phyloP scores from a whole-genome alignment of 2,888 invertebrate genomes.

The Leptopilina myrica region DNA sequence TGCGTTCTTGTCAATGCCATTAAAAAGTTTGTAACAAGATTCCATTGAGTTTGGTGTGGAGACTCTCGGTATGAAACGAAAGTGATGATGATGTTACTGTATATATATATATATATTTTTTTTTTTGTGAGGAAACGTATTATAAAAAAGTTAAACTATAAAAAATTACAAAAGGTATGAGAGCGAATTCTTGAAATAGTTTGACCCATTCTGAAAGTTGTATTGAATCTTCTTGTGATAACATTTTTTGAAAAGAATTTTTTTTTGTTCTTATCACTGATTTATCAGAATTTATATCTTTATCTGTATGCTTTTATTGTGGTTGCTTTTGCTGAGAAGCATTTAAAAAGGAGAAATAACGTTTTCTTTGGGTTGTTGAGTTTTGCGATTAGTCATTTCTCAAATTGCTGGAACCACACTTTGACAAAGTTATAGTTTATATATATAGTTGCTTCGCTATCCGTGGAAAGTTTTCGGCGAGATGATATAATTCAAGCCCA shows the following conservation, averaged over 20 bases:
- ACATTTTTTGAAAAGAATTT: background rate
- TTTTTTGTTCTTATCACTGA: background rate
- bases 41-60: slow-evolving; percentile 11
- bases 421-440: slow-evolving; percentile 24
- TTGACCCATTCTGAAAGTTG: background rate
- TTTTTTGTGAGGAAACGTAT: background rate
- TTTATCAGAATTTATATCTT: background rate
- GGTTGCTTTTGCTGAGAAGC: background rate
- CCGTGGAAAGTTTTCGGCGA: slow-evolving; percentile 15
- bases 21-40: slow-evolving; percentile 38
- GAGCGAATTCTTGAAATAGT: background rate
- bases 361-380: background rate
- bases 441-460: slow-evolving; percentile 18
- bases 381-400: slow-evolving; percentile 15
- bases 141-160: slow-evolving; percentile 24
- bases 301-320: background rate
- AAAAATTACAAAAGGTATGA: background rate
- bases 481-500: slow-evolving; percentile 32
- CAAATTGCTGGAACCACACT: slow-evolving; percentile 8
- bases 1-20: slow-evolving; percentile 30
- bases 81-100: background rate
- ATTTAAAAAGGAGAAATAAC: background rate
- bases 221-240: background rate
- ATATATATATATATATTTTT: background rate
- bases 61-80: background rate